Evolutionary conservation across 2,797 vertebrate genomes (phyloP), one percentile per base, ranked within the genome.

Genomic region (Rhyacichthys aspro): DNA sequence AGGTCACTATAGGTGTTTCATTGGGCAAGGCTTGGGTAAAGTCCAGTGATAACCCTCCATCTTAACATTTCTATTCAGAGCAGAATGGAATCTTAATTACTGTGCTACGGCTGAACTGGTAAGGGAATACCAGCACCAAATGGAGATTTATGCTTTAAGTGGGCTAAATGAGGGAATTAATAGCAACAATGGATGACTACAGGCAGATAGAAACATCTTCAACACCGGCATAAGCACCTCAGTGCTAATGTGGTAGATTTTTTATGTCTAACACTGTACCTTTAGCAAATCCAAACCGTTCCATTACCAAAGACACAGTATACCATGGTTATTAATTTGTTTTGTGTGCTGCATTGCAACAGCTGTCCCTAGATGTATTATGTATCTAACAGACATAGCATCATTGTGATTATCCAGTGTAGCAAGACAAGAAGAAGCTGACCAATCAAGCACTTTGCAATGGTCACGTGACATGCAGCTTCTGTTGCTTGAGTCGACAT

Each of bases 1-100:
- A 80, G 90, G 90, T 92, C 90, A 92, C 85, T 82, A 78, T 81
- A 89, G 88, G 86, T 92, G 90, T 90, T 88, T 88, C 72, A 84
- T 71, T 87, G 74, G 73, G 63, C 74, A 70, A 83, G 82, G 81
- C 81, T 67, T 71, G 70, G 83, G 54, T 34, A 78, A 86, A 77
- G 78, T 72, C 83, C 72, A 68, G 62, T 57, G 88, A 92, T 89
- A 90, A 91, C 83, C 84, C 81, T 87, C 70, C 78, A 84, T 86
- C 87, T 91, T 91, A 87, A 86, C 73, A 59, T 85, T 86, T 76
- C 83, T 64, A 87, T 89, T 88, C 76, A 85, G 63, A 76, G 62
- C 69, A 79, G 84, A 92, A 86, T 79, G 74, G 85, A 90, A 89
- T 91, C 88, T 90, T 91, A 91, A 92, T 93, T 89, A 91, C 82